phyloP scores from a whole-genome alignment of 2,888 invertebrate species.

The Scelioninae gen. 2 region DNA sequence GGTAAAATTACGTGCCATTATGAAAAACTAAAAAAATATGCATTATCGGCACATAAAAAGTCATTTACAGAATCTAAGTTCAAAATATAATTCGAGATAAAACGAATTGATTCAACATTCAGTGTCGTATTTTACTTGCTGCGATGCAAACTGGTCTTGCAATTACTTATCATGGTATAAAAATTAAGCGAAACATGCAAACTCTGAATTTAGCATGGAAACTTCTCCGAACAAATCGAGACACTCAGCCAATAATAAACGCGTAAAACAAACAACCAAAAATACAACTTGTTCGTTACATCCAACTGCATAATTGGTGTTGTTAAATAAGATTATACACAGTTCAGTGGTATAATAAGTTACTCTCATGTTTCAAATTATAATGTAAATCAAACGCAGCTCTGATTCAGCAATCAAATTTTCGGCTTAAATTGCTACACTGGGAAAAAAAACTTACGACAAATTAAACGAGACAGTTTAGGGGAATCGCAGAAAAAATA shows the following conservation, averaged over 20 bases:
- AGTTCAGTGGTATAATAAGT: conserved; percentile 51
- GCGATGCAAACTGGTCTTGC: background rate
- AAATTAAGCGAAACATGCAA: conserved; percentile 5
- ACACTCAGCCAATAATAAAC: conserved; percentile 70
- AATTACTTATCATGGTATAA: conserved; percentile 7
- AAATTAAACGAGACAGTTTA: no score
- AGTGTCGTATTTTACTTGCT: background rate
- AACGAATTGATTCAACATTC: background rate
- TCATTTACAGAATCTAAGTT: no score
- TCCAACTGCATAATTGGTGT: conserved; percentile 70
- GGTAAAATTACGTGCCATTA: no score
- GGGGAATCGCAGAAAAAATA: no score
- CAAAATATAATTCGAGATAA: no score
- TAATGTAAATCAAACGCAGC: background rate
- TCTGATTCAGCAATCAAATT: background rate
- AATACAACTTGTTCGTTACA: conserved; percentile 60
- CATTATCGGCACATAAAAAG: no score
- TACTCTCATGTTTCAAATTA: conserved; percentile 2
- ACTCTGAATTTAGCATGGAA: conserved; percentile 1
- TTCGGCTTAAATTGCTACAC: no score
- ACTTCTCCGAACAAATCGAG: conserved; percentile 52
- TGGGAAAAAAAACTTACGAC: no score
- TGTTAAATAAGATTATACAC: conserved; percentile 70
- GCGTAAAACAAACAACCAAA: conserved; percentile 69
- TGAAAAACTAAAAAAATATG: no score